Percentiles rank a stretch among this genome's conserved stretches.
These are phyloP conservation scores for Paedocypris micromegethes DNA, from an alignment of 2,797 vertebrate genomes.

Conservation along the genomic window DNA sequence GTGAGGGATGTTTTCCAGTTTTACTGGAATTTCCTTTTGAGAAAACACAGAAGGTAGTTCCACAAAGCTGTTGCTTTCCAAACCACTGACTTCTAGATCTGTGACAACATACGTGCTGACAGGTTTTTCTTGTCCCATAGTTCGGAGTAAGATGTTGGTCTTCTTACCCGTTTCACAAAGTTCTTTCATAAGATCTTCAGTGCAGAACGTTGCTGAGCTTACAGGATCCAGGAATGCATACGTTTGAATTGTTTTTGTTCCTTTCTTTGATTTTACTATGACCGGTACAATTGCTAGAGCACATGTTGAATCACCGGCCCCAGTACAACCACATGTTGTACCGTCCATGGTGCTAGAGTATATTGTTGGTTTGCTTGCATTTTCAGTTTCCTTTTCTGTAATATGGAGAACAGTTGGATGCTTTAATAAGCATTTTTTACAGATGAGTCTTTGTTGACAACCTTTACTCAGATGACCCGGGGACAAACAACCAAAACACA, in stretches of 20 bases:
- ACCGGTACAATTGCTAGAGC: slow-evolving; percentile 8
- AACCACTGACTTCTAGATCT: slow-evolving; percentile 15
- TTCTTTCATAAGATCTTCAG: slow-evolving; percentile 16
- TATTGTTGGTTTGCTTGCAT: neutral
- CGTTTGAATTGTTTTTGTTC: slow-evolving; percentile 6
- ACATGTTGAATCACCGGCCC: neutral
- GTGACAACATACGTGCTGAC: slow-evolving; percentile 17
- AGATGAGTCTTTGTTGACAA: slow-evolving; percentile 8
- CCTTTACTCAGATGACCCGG: slow-evolving; percentile 28
- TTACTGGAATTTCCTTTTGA: slow-evolving; percentile 32
- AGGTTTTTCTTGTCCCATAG: slow-evolving; percentile 25
- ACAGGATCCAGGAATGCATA: slow-evolving; percentile 29
- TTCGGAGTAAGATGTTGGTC: slow-evolving; percentile 16
- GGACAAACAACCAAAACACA: slow-evolving; percentile 32
- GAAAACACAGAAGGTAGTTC: slow-evolving; percentile 29
- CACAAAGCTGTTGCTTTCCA: slow-evolving; percentile 23
- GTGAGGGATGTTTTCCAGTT: neutral
- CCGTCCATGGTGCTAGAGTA: neutral
- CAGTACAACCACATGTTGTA: slow-evolving; percentile 11
- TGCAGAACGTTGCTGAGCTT: slow-evolving; percentile 16
- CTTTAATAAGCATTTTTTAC: slow-evolving; percentile 26
- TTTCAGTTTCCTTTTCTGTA: neutral
- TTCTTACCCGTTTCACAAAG: slow-evolving; percentile 16
- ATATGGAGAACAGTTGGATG: slow-evolving; percentile 32
- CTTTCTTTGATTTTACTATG: slow-evolving; percentile 10